Conservation (phyloP, 2,888 invertebrate species). For the Drosophila lutescens region DNA sequence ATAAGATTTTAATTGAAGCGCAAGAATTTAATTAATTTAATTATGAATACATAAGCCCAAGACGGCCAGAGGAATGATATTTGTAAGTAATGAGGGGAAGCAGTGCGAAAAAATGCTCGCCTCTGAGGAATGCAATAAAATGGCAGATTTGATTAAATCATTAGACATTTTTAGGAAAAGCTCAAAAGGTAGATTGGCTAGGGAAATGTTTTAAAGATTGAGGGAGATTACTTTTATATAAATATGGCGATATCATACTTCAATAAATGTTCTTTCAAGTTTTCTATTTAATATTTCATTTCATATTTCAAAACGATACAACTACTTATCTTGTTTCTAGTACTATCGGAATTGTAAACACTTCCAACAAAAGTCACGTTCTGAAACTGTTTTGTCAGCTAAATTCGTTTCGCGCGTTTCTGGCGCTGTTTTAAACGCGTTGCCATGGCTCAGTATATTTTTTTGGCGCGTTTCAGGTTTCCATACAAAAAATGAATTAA, state of each 20-base stretch:
- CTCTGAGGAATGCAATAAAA: conserved; percentile 22
- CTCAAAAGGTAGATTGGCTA: background rate
- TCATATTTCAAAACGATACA: background rate
- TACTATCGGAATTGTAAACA: background rate
- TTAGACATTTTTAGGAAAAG: background rate
- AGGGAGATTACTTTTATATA: too few relatives aligned
- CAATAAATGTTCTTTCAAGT: background rate
- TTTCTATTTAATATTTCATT: background rate
- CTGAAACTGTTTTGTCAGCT: conserved; percentile 16
- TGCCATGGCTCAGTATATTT: background rate
- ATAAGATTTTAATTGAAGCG: conserved; percentile 81
- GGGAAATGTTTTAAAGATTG: too few relatives aligned
- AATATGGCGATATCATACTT: too few relatives aligned
- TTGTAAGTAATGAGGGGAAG: conserved; percentile 19
- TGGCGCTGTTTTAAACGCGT: conserved; percentile 10
- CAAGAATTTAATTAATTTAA: conserved; percentile 82
- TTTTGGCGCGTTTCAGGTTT: conserved; percentile 14
- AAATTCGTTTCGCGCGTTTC: conserved; percentile 11
- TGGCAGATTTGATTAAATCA: conserved; percentile 32
- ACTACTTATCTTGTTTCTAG: background rate
- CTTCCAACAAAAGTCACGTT: conserved; percentile 29
- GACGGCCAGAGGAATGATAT: conserved; percentile 19
- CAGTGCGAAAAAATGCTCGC: conserved; percentile 10
- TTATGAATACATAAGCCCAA: conserved; percentile 56
- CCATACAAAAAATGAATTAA: conserved; percentile 12